These are phyloP conservation scores for Macropis europaea DNA, from an alignment of 2,888 invertebrate species.

Conservation along the genomic window DNA sequence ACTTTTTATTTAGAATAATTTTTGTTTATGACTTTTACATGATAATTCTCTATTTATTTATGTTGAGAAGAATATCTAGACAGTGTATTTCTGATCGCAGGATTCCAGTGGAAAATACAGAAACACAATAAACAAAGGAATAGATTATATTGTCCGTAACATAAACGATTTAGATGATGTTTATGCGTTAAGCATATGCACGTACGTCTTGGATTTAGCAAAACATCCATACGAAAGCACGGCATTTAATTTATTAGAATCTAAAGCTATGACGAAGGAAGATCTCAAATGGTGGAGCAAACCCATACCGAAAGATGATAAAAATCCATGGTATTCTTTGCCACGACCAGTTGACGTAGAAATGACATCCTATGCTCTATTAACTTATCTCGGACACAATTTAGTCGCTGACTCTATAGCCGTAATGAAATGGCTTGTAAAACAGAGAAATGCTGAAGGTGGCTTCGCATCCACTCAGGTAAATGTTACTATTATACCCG, in stretches of 20 bases:
- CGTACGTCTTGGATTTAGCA: conserved; percentile 89
- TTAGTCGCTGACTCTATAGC: conserved; percentile 82
- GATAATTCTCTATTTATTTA: no score
- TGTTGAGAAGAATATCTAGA: no score
- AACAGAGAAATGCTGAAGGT: conserved; percentile 86
- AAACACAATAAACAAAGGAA: conserved; percentile 87
- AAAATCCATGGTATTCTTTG: conserved; percentile 85
- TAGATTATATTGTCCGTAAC: conserved; percentile 87
- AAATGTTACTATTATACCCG: no score
- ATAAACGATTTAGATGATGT: conserved; percentile 84
- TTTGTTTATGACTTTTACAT: no score
- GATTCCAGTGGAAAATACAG: conserved; percentile 81
- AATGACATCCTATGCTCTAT: conserved; percentile 93
- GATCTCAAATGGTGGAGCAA: conserved; percentile 92
- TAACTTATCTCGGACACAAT: conserved; percentile 83
- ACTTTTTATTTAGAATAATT: no score
- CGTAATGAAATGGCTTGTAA: conserved; percentile 87
- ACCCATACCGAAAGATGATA: conserved; percentile 81
- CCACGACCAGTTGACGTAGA: conserved; percentile 90
- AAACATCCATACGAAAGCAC: conserved; percentile 86
- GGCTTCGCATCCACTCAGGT: conserved; percentile 87
- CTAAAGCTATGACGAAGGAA: conserved; percentile 80
- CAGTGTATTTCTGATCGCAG: conserved; percentile 53
- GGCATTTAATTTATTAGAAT: conserved; percentile 84
- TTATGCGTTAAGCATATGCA: conserved; percentile 89